phyloP scores from a whole-genome alignment of 2,797 vertebrate species.

The Schizothorax lantsangensis region DNA sequence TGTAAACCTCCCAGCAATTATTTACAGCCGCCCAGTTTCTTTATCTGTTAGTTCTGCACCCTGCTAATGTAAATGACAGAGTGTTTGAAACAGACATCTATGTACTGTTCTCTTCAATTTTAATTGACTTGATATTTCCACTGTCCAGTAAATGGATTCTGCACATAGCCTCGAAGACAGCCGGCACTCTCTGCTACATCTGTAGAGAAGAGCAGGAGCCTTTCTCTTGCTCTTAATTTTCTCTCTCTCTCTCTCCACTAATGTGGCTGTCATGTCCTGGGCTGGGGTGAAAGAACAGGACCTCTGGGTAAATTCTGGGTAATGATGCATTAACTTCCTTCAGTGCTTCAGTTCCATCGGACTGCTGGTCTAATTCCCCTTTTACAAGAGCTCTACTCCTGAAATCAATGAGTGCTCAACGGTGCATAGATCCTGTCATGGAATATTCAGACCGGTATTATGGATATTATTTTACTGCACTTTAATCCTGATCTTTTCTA shows the following conservation, averaged over 20 bases:
- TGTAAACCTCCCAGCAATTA: not conserved
- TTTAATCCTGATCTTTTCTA: not conserved
- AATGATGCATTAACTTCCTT: conserved; percentile 30
- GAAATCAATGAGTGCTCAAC: conserved; percentile 31
- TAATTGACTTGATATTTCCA: conserved; percentile 1
- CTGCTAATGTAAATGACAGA: not conserved
- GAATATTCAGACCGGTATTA: conserved; percentile 12
- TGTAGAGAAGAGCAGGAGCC: not conserved
- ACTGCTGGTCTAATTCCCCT: conserved; percentile 19
- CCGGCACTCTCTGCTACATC: not conserved
- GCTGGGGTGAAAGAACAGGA: conserved; percentile 6
- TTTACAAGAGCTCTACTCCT: conserved; percentile 3
- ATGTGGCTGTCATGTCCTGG: conserved; percentile 15
- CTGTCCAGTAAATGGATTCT: not conserved
- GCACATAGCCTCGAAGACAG: not conserved
- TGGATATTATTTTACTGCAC: not conserved
- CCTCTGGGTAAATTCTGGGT: conserved; percentile 12
- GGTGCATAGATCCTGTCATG: not conserved
- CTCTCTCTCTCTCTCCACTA: not conserved
- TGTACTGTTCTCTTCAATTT: not conserved
- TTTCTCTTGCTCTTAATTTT: not conserved
- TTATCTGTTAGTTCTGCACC: not conserved
- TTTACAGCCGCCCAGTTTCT: not conserved
- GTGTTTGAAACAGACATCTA: not conserved
- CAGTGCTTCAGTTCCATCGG: conserved; percentile 11